Base-by-base conservation (phyloP, 2,888 invertebrate genomes). In the Bombylius discolor region DNA sequence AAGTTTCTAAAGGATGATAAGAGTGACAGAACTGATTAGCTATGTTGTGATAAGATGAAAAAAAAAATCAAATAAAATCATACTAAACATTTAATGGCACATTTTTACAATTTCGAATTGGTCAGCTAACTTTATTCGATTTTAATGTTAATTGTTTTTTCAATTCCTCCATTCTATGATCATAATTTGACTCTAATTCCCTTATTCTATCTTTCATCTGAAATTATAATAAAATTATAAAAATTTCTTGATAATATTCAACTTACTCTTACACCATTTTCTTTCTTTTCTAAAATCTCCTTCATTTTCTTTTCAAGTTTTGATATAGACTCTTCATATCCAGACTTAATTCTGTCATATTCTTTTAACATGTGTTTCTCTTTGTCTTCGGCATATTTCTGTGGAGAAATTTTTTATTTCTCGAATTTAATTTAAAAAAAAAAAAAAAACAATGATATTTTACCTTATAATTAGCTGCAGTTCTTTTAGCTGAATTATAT, bases 321-420 rank as follows among this genome's bases (percentile, higher is more conserved):
- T 5, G 65, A 58, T 42, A 72, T 54, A 4, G 68, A 66, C 11
- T 64, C 57, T 46, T 71, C 68, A 58, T 83, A 84, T 60, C 80
- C 81, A 47, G 78, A 76, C 64, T 83, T 82, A 62, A 84, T 78
- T 47, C 84, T 76, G 59, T 80, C 79, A 66, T 81, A 79, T 68
- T 84, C 84, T 57, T 77, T 78, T 62, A 77, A 75, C 61, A 82
- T 78, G 64, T 83, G 82, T 34, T 79, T 78, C 58, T 84, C 83
- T 63, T 81, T 83, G 61, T 83, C 81, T 36, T 78, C 75, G 23
- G 81, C 78, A 62, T 82, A 82, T 60, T 81, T 79, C 80, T 82
- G 64, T 31, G 53, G 14, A 23, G n/a, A 32, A 51, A 55, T 14
- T 13, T 11, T 34, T 49, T n/a, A 1, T 36, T 49, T 36, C 5